These are phyloP conservation scores for Dicerorhinus sumatrensis DNA, from an alignment of 2,113 vertebrate species.

Conservation along the genomic window DNA sequence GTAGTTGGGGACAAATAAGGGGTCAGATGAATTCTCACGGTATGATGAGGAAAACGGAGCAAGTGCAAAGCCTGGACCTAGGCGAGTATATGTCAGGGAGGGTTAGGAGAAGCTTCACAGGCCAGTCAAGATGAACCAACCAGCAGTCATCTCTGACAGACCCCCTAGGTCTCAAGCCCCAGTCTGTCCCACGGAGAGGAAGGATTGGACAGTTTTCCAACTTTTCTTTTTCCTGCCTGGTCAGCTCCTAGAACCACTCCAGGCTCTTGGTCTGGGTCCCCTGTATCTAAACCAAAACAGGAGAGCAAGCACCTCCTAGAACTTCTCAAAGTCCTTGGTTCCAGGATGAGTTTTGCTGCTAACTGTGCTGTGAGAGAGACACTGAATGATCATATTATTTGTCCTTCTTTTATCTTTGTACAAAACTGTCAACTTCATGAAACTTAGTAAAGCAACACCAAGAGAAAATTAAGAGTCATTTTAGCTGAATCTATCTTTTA, in stretches of 20 bases:
- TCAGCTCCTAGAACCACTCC: not conserved
- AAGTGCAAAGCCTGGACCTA: not conserved
- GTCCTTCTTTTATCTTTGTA: not conserved
- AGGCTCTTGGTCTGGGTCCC: not conserved
- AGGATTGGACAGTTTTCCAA: not conserved
- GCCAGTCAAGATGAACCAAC: not conserved
- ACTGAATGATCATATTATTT: not conserved
- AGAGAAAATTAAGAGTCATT: not conserved
- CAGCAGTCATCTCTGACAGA: not conserved
- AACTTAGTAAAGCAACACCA: not conserved
- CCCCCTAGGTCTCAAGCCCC: not conserved
- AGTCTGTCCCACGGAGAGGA: not conserved
- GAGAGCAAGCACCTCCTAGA: not conserved
- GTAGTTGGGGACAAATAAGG: not conserved
- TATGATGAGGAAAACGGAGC: not conserved
- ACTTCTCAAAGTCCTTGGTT: slow-evolving; percentile 1
- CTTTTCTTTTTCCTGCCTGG: not conserved
- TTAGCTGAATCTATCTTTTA: not conserved
- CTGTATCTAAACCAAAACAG: not conserved
- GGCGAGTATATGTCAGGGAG: not conserved
- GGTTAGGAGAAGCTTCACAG: not conserved
- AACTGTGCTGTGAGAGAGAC: not conserved
- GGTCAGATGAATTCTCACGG: not conserved
- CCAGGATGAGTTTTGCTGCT: not conserved
- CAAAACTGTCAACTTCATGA: not conserved